Evolutionary conservation across 2,888 invertebrate species (phyloP), one percentile per base, ranked within the genome.

Genomic region (Artemia sinica): DNA sequence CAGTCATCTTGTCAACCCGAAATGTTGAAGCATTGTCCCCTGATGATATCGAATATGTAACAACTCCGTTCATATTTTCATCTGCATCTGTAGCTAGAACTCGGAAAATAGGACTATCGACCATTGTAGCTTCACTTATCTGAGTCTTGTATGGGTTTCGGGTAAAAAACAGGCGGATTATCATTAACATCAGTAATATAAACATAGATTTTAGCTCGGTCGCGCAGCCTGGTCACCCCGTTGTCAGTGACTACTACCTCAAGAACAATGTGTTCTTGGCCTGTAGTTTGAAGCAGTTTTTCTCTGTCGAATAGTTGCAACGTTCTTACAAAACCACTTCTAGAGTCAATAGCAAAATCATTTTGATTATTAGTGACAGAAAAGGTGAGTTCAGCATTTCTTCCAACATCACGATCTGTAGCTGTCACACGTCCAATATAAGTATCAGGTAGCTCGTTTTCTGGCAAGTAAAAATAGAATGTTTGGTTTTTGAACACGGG

Each of bases 391-490:
- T 94, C 94, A 0, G 93, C 93, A 79, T 91, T 94, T 51, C 88
- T 82, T 1, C 94, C 95, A 70, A 90, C 87, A 78, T 97, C 96
- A 70, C 81, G 83, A 78, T 97, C 97, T 18, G 84, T 85, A 0
- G 96, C 96, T 14, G 87, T 85, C 72, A 97, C 80, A 78, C 91
- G 91, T 1, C 96, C 91, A 49, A 97, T 90, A 78, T 92, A 93
- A 0, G 91, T 88, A 77, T 91, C 91, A 0, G 87, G 84, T 1
- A 89, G 87, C 72, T 89, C 88, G 77, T 92, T 91, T 79, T 93
- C 92, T 68, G 87, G 85, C 18, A 96, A 85, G 77, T 85, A 88
- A 76, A 95, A 93, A 71, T 87, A 86, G 78, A 96, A 97, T 14
- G 90, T 90, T 50, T 85, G 84, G 74, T 95, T 91, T 4, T 87